Evolutionary conservation across 2,113 vertebrate species (phyloP).

Genomic region (Plecturocebus donacophilus): DNA sequence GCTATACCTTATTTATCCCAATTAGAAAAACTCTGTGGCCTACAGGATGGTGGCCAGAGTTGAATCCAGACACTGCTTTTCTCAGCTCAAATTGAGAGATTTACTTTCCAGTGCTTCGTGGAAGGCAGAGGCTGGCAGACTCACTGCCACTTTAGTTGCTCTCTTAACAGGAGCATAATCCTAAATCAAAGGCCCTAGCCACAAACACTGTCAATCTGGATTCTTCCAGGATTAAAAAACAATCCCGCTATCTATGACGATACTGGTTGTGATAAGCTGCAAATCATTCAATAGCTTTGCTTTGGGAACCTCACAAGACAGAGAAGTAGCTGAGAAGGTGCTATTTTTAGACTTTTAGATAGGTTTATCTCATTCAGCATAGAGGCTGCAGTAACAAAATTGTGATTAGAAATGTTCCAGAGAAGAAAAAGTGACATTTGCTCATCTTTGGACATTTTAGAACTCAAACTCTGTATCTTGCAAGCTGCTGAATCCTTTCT

Average conservation of each 20-base stretch:
- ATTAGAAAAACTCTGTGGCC: neutral
- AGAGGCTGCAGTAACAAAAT: neutral
- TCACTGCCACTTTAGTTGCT: neutral
- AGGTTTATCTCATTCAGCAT: constrained; percentile 15
- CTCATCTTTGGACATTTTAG: constrained; percentile 16
- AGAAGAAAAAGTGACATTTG: constrained; percentile 37
- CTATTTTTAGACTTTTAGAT: constrained; percentile 44
- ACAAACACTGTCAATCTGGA: neutral
- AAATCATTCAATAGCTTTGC: constrained; percentile 24
- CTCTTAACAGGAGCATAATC: neutral
- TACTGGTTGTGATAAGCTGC: neutral
- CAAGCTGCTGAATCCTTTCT: neutral
- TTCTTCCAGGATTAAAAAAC: constrained; percentile 1
- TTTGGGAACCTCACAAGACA: neutral
- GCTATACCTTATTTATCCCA: neutral
- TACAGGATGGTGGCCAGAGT: neutral
- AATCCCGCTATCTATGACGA: neutral
- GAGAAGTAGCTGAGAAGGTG: neutral
- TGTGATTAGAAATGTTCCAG: constrained; percentile 41
- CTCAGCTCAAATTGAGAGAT: neutral
- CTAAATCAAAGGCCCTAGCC: neutral
- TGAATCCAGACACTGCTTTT: neutral
- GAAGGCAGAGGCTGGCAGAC: neutral
- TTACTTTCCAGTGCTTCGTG: neutral
- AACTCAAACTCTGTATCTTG: constrained; percentile 23